Conservation (phyloP, 2,113 vertebrate genomes). For the Speoplatyrhinus poulsoni region DNA sequence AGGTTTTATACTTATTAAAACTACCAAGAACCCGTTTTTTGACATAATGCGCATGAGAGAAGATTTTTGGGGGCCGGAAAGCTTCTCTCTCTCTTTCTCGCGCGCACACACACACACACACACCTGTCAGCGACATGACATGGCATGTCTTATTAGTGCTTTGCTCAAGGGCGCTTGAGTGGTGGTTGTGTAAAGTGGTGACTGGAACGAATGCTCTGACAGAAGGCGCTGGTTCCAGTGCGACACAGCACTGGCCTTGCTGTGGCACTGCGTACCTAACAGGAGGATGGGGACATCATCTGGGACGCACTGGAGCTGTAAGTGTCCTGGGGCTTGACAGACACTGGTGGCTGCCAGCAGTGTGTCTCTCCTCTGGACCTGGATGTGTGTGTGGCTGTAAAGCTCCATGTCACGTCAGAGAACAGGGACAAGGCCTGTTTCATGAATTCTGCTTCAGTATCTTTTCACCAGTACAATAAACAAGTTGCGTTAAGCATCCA, state of each 20-base stretch:
- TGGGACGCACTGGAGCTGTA: slow-evolving; percentile 24
- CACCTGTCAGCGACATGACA: too few relatives aligned
- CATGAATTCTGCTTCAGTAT: slow-evolving; percentile 5
- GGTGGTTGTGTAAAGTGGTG: not conserved
- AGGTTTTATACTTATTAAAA: not conserved
- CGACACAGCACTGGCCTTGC: not conserved
- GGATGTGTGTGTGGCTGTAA: slow-evolving; percentile 36
- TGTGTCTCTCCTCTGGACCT: slow-evolving; percentile 49
- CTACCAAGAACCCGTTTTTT: not conserved
- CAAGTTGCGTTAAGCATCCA: not conserved
- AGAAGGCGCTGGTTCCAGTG: not conserved
- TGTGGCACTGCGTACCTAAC: slow-evolving; percentile 14
- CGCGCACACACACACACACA: too few relatives aligned
- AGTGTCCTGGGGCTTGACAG: not conserved
- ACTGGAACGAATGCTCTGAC: not conserved
- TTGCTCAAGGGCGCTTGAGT: not conserved
- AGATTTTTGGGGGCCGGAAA: not conserved
- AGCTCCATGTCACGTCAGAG: slow-evolving; percentile 28
- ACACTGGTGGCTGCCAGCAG: slow-evolving; percentile 30
- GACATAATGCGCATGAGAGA: not conserved
- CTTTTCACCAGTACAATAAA: slow-evolving; percentile 3
- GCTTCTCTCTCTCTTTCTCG: too few relatives aligned
- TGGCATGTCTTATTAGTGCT: not conserved
- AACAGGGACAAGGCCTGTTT: slow-evolving; percentile 1
- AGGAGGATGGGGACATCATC: slow-evolving; percentile 50